These are phyloP conservation scores for Hirtodrosophila confusa DNA, from an alignment of 2,888 invertebrate genomes.

Conservation along the genomic window DNA sequence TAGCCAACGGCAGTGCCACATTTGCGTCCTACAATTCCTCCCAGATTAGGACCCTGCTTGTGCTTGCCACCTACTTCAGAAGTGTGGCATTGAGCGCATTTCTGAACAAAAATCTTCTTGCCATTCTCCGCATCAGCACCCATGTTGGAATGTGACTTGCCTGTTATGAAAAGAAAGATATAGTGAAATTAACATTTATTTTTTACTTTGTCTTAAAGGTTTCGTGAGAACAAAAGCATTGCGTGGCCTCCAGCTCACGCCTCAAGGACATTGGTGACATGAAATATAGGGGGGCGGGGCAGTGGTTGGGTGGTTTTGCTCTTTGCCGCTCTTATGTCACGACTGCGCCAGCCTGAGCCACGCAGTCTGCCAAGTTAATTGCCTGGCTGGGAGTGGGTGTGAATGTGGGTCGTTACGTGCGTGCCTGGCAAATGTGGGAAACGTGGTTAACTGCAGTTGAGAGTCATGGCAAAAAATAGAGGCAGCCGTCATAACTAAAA, in stretches of 20 bases:
- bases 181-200: constrained; percentile 11
- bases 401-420: constrained; percentile 55
- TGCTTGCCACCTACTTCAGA: constrained; percentile 95
- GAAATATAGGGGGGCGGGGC: not conserved
- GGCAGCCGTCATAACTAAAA: constrained; percentile 24
- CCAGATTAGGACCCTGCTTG: constrained; percentile 98
- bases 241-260: constrained; percentile 47
- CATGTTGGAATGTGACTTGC: constrained; percentile 84
- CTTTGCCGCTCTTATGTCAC: constrained; percentile 40
- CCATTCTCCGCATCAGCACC: constrained; percentile 97
- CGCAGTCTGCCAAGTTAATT: constrained; percentile 69
- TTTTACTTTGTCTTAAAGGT: constrained; percentile 23
- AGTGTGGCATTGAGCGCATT: constrained; percentile 98
- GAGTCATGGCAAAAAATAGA: constrained; percentile 45
- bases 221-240: constrained; percentile 26
- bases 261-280: constrained; percentile 61
- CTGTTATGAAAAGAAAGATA: constrained; percentile 17
- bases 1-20: constrained; percentile 96
- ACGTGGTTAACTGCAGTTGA: constrained; percentile 58
- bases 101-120: constrained; percentile 97
- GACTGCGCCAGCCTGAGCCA: constrained; percentile 46
- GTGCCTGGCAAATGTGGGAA: constrained; percentile 45
- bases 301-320: constrained; percentile 10
- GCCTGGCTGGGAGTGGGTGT: constrained; percentile 42
- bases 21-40: constrained; percentile 95